Evolutionary conservation across 2,113 vertebrate genomes (phyloP), one percentile per base, ranked within the genome.

Genomic region (Toxotes chatareus): DNA sequence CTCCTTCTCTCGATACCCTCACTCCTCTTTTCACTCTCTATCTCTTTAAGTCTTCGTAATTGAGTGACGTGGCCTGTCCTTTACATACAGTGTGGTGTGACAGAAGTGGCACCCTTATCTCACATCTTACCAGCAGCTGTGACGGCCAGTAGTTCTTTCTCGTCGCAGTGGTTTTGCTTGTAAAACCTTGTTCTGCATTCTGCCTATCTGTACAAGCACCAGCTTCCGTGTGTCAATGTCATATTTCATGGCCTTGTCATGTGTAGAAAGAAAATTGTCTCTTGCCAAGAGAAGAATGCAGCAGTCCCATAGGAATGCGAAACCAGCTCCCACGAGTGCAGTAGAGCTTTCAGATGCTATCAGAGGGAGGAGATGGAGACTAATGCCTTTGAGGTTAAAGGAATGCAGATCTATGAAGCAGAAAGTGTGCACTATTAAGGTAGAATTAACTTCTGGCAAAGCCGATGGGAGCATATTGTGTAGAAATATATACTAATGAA

Each of bases 181-280:
- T 84, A 83, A 88, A 86, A 68, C 62, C 80, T 19, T 34, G 56
- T 75, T 72, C 53, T 83, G 42, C 49, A 56, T 79, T 70, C 73
- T 83, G 56, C 68, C 42, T 70, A 64, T 88, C 80, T 80, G 69
- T 42, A 70, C 34, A 62, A 42, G 44, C 80, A 79, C 17, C 63
- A 38, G 70, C 78, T 59, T 88, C 66, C 76, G 51, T 32, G 63
- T 63, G 47, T 82, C 80, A 76, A 4, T 78, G 83, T 81, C 78
- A 68, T 83, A 86, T 83, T 87, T 85, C 83, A 81, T 76, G 85
- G 75, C 31, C 76, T 69, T 76, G 88, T 89, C 85, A 80, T 79
- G 73, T 87, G 78, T 44, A 21, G 23, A 53, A 62, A 68, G 69
- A 71, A 71, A 19, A 32, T 19, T 13, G 12, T 36, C 38, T 59